These are phyloP conservation scores for Platyscapa corneri DNA, from an alignment of 1,140 invertebrate species.

Conservation along the genomic window DNA sequence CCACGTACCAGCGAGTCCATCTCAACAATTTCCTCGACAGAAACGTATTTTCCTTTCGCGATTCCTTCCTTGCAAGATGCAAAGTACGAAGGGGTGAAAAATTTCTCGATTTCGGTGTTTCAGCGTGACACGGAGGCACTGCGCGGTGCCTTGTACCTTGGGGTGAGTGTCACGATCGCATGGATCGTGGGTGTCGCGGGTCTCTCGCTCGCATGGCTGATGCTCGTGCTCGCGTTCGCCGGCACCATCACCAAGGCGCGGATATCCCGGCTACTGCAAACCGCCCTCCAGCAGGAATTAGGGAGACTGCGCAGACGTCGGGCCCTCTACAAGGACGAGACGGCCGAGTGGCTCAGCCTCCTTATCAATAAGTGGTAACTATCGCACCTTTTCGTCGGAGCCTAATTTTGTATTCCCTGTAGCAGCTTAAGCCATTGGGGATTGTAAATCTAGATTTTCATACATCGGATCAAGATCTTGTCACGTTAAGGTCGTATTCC, in stretches of 20 bases:
- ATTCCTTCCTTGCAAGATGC: no score
- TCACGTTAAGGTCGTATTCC: no score
- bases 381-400: background rate
- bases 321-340: constrained; percentile 74
- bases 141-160: constrained; percentile 60
- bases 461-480: no score
- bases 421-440: no score
- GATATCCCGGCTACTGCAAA: constrained; percentile 63
- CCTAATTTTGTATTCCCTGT: no score
- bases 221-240: constrained; percentile 65
- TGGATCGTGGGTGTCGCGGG: constrained; percentile 67
- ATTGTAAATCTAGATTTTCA: no score
- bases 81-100: no score
- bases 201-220: constrained; percentile 68
- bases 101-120: no score
- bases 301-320: constrained; percentile 70
- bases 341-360: constrained; percentile 76
- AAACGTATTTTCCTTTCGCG: no score
- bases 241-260: constrained; percentile 63
- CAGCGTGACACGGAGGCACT: constrained; percentile 64
- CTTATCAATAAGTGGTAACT: constrained; percentile 74
- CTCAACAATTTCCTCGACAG: no score
- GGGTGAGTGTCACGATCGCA: constrained; percentile 58
- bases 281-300: constrained; percentile 65
- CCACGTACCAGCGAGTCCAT: no score